phyloP scores from a whole-genome alignment of 2,888 invertebrate genomes.

The Gymnoscelis rufifasciata region DNA sequence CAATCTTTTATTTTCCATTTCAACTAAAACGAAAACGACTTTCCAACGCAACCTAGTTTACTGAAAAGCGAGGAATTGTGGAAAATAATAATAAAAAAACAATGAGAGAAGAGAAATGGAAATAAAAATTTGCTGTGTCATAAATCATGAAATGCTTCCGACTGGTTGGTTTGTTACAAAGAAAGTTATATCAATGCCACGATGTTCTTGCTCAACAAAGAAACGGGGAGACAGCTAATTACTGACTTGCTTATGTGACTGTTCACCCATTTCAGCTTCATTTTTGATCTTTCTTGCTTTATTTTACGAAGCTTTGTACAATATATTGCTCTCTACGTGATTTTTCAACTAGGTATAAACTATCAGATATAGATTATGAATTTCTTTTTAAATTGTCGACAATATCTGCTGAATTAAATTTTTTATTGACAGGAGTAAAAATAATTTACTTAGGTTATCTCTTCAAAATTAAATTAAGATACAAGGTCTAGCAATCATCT shows the following conservation, averaged over 20 bases:
- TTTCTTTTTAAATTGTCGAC: no score
- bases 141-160: constrained; percentile 76
- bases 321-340: no score
- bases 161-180: constrained; percentile 65
- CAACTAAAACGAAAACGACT: constrained; percentile 71
- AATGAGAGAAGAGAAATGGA: constrained; percentile 69
- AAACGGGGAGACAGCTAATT: constrained; percentile 44
- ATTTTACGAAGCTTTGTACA: no score
- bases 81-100: constrained; percentile 60
- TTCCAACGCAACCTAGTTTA: constrained; percentile 63
- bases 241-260: constrained; percentile 27
- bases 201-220: constrained; percentile 49
- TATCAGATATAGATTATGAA: no score
- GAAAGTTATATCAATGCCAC: constrained; percentile 66
- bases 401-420: no score
- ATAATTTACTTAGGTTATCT: no score
- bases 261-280: constrained; percentile 11
- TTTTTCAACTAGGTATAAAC: no score
- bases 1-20: constrained; percentile 69
- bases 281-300: not conserved
- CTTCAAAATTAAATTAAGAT: no score
- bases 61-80: constrained; percentile 68
- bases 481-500: no score
- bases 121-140: constrained; percentile 76
- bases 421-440: no score